A percentile compares a stretch with the other conserved stretches of the same genome.
phyloP scores from a whole-genome alignment of 2,797 vertebrate genomes.

The Cichlasoma orientale region DNA sequence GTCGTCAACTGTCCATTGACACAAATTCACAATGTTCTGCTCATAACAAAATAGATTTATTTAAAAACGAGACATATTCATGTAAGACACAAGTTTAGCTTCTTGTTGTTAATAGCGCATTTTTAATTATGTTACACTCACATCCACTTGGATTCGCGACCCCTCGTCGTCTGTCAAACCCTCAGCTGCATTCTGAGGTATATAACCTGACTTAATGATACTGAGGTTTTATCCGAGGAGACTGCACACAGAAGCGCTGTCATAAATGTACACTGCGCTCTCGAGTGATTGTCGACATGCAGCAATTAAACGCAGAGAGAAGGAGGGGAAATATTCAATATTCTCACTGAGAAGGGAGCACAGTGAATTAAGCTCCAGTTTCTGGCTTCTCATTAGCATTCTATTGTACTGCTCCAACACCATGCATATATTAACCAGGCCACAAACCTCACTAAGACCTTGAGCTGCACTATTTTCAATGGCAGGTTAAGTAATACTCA shows the following conservation, averaged over 20 bases:
- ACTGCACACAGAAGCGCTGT: not conserved
- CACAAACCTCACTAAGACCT: conserved; percentile 35
- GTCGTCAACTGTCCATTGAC: no score
- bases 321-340: conserved; percentile 28
- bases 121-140: not conserved
- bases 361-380: conserved; percentile 24
- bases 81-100: not conserved
- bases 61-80: not conserved
- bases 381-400: conserved; percentile 44
- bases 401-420: conserved; percentile 25
- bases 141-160: not conserved
- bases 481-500: conserved; percentile 22
- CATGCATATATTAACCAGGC: conserved; percentile 11
- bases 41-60: not conserved
- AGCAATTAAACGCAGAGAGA: conserved; percentile 13
- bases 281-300: conserved; percentile 3
- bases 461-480: conserved; percentile 12
- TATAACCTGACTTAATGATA: not conserved
- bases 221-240: not conserved
- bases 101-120: not conserved
- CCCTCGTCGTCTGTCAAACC: not conserved
- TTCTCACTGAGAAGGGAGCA: conserved; percentile 21
- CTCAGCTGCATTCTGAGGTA: not conserved
- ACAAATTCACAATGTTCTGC: not conserved
- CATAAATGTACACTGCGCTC: not conserved